phyloP scores from a whole-genome alignment of 1,140 invertebrate species.

The Drosophila rhopaloa region DNA sequence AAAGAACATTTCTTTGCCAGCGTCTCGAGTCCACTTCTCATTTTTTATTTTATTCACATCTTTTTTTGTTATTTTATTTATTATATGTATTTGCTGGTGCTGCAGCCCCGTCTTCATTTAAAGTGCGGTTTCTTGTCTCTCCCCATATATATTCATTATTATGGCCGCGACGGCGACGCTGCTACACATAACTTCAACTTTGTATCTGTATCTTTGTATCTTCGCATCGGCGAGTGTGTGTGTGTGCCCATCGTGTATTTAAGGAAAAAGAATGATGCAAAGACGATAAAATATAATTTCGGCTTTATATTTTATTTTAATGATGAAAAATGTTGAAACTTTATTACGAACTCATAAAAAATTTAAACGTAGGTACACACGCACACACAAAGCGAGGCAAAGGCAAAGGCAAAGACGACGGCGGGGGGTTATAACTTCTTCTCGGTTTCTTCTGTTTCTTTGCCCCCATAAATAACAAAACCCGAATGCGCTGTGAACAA shows the following conservation, averaged over 20 bases:
- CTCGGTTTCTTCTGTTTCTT: conserved; percentile 29
- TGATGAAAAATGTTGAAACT: conserved; percentile 84
- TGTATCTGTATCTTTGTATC: conserved; percentile 80
- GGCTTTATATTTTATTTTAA: conserved; percentile 85
- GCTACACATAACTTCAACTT: conserved; percentile 82
- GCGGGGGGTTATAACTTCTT: conserved; percentile 34
- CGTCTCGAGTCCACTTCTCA: conserved; percentile 39
- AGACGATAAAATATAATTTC: conserved; percentile 84
- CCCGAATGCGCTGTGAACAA: conserved; percentile 66
- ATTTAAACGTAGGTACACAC: conserved; percentile 80
- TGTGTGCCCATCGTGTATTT: conserved; percentile 70
- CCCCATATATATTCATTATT: conserved; percentile 83
- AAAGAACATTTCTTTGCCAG: conserved; percentile 75
- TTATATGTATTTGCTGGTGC: conserved; percentile 61
- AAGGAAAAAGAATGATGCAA: conserved; percentile 82
- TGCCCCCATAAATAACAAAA: conserved; percentile 69
- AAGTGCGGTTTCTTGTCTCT: conserved; percentile 81
- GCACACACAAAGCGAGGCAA: conserved; percentile 29
- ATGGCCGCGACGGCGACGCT: conserved; percentile 67
- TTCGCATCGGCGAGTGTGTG: conserved; percentile 59
- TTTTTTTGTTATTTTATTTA: conserved; percentile 80
- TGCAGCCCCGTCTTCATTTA: conserved; percentile 72
- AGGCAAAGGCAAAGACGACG: neutral
- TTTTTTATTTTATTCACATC: conserved; percentile 57
- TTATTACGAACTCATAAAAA: conserved; percentile 84